Percentiles rank a stretch among this genome's conserved stretches.
These are phyloP conservation scores for Calyptomena viridis DNA, from an alignment of 2,113 vertebrate genomes.

Conservation along the genomic window DNA sequence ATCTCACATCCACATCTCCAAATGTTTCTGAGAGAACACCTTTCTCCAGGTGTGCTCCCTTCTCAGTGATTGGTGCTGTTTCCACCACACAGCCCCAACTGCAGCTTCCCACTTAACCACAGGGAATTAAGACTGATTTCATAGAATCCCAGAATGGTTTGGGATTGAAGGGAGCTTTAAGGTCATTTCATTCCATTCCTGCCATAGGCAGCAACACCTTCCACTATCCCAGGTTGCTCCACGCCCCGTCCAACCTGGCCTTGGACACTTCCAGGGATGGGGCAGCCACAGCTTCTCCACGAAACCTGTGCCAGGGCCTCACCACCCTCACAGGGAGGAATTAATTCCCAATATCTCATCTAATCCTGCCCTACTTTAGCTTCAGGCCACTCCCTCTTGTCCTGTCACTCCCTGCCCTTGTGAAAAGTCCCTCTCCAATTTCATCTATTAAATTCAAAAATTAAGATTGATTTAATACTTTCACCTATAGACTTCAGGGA, in stretches of 20 bases:
- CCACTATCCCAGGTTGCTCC: rapidly evolving
- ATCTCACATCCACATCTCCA: rapidly evolving
- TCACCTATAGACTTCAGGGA: background rate
- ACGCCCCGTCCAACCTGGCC: rapidly evolving
- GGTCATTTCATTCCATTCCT: rapidly evolving
- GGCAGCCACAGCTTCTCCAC: background rate
- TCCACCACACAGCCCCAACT: background rate
- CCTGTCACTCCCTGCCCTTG: background rate
- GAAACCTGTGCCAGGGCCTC: background rate
- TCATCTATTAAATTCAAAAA: background rate
- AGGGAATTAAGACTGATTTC: background rate
- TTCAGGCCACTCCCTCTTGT: background rate
- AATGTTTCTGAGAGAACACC: background rate
- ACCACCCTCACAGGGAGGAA: background rate
- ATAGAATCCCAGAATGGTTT: background rate
- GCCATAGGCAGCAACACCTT: background rate
- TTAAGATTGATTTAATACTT: background rate
- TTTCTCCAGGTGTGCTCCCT: background rate
- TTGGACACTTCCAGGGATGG: background rate
- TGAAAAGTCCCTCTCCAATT: background rate
- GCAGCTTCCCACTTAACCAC: background rate
- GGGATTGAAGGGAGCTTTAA: background rate
- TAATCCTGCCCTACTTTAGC: rapidly evolving
- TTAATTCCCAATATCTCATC: background rate
- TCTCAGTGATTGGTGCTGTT: background rate